Percentiles rank a stretch among this genome's conserved stretches.
Conservation (phyloP, 2,888 invertebrate species). For the Epinotia nisella region DNA sequence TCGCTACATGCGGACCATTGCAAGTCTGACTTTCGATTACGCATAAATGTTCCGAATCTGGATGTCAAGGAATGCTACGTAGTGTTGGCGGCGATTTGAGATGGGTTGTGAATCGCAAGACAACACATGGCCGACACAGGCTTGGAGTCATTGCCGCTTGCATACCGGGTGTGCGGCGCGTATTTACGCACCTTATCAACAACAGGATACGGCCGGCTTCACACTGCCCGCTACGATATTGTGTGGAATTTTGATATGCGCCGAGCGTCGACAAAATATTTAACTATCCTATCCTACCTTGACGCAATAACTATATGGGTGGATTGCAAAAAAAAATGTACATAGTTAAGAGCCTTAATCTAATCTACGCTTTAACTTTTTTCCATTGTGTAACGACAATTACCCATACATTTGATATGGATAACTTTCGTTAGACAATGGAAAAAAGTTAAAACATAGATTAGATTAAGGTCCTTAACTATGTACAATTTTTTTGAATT, state of each 20-base stretch:
- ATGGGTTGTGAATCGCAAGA: neutral
- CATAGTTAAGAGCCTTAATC: too few species aligned
- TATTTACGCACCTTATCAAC: slow-evolving; percentile 81
- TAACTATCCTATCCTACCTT: neutral
- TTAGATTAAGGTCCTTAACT: too few species aligned
- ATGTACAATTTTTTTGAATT: too few species aligned
- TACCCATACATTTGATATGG: too few species aligned
- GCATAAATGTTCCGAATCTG: neutral
- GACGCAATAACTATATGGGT: neutral
- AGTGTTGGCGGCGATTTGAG: neutral
- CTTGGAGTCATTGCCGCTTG: slow-evolving; percentile 77
- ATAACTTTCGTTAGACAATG: too few species aligned
- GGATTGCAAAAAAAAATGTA: too few species aligned
- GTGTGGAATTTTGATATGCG: slow-evolving; percentile 22
- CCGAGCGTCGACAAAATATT: neutral
- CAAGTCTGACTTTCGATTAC: neutral
- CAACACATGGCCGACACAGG: slow-evolving; percentile 47
- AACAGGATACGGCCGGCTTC: slow-evolving; percentile 57
- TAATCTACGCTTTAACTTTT: too few species aligned
- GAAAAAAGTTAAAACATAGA: too few species aligned
- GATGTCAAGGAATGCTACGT: neutral
- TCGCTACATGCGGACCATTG: neutral
- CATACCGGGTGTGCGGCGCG: slow-evolving; percentile 64
- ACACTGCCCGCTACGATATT: slow-evolving; percentile 53
- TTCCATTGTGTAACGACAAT: too few species aligned